These are phyloP conservation scores for Myotis pilosus DNA, from an alignment of 2,797 vertebrate species.

Conservation along the genomic window DNA sequence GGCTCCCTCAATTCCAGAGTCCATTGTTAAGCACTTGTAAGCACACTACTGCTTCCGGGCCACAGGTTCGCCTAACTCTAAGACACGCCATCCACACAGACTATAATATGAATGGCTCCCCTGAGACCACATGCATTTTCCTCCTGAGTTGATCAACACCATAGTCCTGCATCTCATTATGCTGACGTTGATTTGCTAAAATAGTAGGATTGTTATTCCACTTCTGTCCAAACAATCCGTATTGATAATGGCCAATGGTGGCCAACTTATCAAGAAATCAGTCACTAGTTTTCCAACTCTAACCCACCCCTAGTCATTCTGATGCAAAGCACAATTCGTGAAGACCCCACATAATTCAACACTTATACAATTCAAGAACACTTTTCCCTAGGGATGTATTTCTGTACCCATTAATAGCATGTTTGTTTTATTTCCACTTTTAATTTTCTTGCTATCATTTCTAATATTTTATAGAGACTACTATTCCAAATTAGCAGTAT, in stretches of 20 bases:
- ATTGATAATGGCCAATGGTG: neutral
- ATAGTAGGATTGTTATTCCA: neutral
- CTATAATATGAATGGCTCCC: neutral
- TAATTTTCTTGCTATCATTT: neutral
- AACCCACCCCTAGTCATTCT: neutral
- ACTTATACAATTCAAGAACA: neutral
- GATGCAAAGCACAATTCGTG: neutral
- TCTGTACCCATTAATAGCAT: neutral
- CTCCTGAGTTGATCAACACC: neutral
- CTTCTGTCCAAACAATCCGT: neutral
- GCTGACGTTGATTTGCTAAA: neutral
- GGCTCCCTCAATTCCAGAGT: neutral
- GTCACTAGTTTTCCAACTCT: neutral
- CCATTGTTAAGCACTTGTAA: neutral
- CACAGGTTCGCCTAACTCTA: neutral
- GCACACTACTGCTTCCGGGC: neutral
- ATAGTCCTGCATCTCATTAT: neutral
- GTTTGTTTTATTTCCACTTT: neutral
- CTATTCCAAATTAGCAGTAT: neutral
- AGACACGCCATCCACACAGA: neutral
- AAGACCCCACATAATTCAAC: neutral
- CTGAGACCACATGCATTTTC: neutral
- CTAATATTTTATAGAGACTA: neutral
- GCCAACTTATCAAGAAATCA: neutral
- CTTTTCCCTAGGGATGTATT: neutral